phyloP scores from a whole-genome alignment of 92 coral and sea anemone species.

The Porites evermanni region DNA sequence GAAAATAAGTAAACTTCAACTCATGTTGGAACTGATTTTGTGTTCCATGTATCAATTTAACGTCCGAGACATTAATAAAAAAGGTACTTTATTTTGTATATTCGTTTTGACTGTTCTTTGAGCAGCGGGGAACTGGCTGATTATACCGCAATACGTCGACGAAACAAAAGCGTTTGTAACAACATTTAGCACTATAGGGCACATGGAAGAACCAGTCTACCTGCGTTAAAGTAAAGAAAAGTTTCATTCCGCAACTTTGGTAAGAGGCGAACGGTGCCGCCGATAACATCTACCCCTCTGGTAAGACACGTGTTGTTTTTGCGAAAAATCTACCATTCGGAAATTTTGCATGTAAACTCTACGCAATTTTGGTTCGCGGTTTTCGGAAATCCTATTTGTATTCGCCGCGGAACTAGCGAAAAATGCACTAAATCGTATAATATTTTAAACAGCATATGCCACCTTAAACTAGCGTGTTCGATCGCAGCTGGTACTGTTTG shows the following conservation, averaged over 20 bases:
- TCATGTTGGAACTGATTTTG: background rate
- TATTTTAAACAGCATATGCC: slow-evolving; percentile 2
- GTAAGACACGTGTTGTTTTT: slow-evolving; percentile 4
- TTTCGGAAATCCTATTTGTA: background rate
- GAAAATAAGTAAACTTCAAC: background rate
- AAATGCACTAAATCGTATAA: background rate
- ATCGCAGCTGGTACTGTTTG: slow-evolving; percentile 5
- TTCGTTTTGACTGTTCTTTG: background rate
- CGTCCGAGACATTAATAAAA: background rate
- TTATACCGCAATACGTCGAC: background rate
- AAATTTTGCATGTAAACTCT: background rate
- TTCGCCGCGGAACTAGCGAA: background rate
- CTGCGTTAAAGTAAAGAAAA: background rate
- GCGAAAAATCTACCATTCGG: background rate
- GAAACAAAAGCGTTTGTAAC: background rate
- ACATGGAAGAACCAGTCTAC: background rate
- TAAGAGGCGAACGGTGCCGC: too few relatives aligned
- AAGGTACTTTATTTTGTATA: slow-evolving; percentile 27
- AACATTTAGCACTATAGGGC: background rate
- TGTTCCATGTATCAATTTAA: background rate
- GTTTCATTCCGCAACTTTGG: background rate
- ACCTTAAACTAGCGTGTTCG: background rate
- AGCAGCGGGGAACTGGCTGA: background rate
- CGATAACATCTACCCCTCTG: background rate
- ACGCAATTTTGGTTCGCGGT: background rate